Percentiles rank a stretch among this genome's conserved stretches.
Evolutionary conservation across 2,113 vertebrate species (phyloP).

Genomic region (Corythornis cristatus): DNA sequence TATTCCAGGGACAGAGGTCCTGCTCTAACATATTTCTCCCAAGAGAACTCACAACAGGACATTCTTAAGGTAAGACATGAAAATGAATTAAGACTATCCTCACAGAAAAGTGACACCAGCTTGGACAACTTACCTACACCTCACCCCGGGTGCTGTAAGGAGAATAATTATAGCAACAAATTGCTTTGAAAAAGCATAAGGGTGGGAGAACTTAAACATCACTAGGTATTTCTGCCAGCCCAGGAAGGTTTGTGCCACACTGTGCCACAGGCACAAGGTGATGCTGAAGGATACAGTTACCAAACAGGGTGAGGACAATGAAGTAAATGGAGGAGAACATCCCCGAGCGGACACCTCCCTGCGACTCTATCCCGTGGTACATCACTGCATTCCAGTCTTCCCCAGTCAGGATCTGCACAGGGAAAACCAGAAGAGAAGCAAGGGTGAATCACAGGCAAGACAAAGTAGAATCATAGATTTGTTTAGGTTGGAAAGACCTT

Average conservation of each 20-base stretch:
- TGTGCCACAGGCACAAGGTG: not conserved
- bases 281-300: slow-evolving; percentile 94
- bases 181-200: not conserved
- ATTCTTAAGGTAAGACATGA: not conserved
- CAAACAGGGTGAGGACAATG: slow-evolving; percentile 93
- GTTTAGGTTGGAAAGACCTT: not conserved
- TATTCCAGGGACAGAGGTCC: not conserved
- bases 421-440: not conserved
- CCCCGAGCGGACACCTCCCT: slow-evolving; percentile 89
- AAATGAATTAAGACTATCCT: not conserved
- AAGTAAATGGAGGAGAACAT: slow-evolving; percentile 98
- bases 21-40: not conserved
- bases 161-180: not conserved
- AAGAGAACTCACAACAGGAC: not conserved
- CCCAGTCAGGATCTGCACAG: slow-evolving; percentile 88
- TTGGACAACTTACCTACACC: rapidly evolving
- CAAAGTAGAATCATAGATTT: not conserved
- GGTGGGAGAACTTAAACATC: not conserved
- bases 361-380: slow-evolving; percentile 94
- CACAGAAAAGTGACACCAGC: rapidly evolving
- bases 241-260: not conserved
- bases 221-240: not conserved
- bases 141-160: not conserved
- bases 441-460: not conserved
- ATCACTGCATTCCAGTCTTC: slow-evolving; percentile 98